phyloP scores from a whole-genome alignment of 2,113 vertebrate species.

The Zosterops lateralis region DNA sequence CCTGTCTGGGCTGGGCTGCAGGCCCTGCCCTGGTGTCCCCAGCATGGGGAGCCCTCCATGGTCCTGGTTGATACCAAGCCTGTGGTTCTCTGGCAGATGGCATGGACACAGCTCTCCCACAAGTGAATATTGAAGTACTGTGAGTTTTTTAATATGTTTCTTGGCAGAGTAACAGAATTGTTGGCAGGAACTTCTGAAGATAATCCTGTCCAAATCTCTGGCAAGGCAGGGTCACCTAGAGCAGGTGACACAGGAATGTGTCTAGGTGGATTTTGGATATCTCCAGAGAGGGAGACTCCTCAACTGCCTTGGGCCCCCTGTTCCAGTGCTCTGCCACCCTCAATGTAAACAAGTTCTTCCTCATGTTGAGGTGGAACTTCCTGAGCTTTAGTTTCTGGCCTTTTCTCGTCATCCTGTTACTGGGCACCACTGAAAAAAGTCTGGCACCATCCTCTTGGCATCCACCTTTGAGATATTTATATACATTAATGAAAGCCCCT shows the following conservation, averaged over 20 bases:
- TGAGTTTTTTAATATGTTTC: neutral
- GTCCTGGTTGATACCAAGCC: neutral
- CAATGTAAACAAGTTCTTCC: neutral
- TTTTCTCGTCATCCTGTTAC: neutral
- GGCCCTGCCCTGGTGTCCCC: neutral
- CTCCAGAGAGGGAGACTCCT: neutral
- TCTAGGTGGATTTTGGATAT: neutral
- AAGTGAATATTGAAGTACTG: neutral
- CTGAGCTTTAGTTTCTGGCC: neutral
- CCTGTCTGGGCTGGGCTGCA: neutral
- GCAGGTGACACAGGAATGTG: neutral
- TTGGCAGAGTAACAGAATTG: neutral
- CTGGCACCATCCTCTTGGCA: neutral
- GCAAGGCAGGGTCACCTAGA: neutral
- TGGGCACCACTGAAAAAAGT: neutral
- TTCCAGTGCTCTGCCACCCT: neutral
- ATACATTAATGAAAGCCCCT: neutral
- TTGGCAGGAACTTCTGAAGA: neutral
- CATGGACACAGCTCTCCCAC: neutral
- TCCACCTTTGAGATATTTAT: neutral
- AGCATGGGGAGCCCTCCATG: rapidly evolving
- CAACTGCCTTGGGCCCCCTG: neutral
- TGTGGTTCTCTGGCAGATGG: neutral
- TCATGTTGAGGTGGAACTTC: neutral
- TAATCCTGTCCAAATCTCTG: neutral